Base-by-base conservation (phyloP, 2,113 vertebrate genomes). In the Chaetops frenatus region DNA sequence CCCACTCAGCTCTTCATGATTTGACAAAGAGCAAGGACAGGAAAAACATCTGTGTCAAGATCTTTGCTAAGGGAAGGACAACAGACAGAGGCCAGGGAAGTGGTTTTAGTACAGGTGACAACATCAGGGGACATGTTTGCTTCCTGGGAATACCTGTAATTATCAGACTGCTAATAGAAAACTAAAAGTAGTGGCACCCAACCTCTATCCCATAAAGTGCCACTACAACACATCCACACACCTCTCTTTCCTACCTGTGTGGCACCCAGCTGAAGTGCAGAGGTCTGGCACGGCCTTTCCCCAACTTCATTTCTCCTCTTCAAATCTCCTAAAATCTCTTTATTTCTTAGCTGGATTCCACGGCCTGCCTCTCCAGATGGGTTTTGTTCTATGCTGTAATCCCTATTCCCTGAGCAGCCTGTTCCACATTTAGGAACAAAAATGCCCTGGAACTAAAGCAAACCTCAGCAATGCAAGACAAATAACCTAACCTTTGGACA, bases 1-100 rank as follows among this genome's bases (percentile, higher is more conserved):
- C 45, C 56, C 0, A 0, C 4, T 8, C 9, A 71, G 19, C 22
- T 73, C 15, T n/a, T 60, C 16, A 62, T 0, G 0, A 51, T 29
- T 72, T 57, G 33, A 25, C 40, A 69, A 86, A 89, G 13, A 56
- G 24, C 31, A 79, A 89, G 61, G 42, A 56, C 36, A 65, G 54
- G 44, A 73, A 33, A 4, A 44, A 8, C 31, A 50, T 54, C 9
- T 82, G n/a, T 38, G 45, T 31, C 1, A 1, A 54, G 7, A 36
- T 48, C 27, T 78, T 79, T 78, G 24, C 44, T 73, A 47, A 54
- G 35, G 23, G 19, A 77, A 36, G 11, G 6, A n/a, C 45, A 86
- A 40, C 5, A 47, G 60, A 9, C 20, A 71, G 38, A 9, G 9
- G 36, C 17, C 44, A 62, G 18, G 24, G 16, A 82, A 66, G 24